A percentile compares a stretch with the other conserved stretches of the same genome.
Evolutionary conservation across 2,888 invertebrate genomes (phyloP).

Genomic region (Hemithea aestivaria): DNA sequence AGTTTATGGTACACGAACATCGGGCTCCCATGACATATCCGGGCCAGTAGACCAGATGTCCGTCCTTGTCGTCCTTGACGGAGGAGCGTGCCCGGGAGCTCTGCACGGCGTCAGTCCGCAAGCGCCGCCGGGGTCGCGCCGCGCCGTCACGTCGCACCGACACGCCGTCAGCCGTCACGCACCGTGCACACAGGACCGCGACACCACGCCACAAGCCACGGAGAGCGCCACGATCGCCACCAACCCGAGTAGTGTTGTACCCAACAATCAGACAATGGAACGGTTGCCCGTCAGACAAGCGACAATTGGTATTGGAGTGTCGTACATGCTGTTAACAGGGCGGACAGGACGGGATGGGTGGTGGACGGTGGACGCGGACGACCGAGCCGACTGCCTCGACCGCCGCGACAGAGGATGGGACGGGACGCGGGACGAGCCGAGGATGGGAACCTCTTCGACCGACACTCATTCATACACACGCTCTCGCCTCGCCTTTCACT

Average conservation of each 20-base stretch:
- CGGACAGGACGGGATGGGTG: constrained; percentile 59
- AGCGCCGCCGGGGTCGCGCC: constrained; percentile 28
- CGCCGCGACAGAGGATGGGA: constrained; percentile 39
- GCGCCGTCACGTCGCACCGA: constrained; percentile 34
- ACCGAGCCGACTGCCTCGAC: constrained; percentile 44
- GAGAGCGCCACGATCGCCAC: constrained; percentile 76
- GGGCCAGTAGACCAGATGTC: constrained; percentile 99
- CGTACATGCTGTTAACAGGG: constrained; percentile 76
- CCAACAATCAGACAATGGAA: constrained; percentile 81
- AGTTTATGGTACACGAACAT: constrained; percentile 94
- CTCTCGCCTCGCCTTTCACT: constrained; percentile 35
- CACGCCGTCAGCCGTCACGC: constrained; percentile 26
- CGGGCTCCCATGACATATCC: constrained; percentile 99
- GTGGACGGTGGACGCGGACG: constrained; percentile 43
- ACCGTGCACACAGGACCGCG: constrained; percentile 36
- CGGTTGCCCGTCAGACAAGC: constrained; percentile 81
- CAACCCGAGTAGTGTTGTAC: constrained; percentile 80
- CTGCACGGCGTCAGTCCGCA: constrained; percentile 69
- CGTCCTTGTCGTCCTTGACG: constrained; percentile 99
- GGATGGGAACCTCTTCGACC: constrained; percentile 36
- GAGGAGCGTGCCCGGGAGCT: constrained; percentile 91
- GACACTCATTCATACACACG: constrained; percentile 36
- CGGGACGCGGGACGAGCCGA: constrained; percentile 31
- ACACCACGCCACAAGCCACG: constrained; percentile 55
- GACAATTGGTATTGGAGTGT: constrained; percentile 76